Conservation (phyloP, 2,113 vertebrate species). For the Sinocyclocheilus grahami region DNA sequence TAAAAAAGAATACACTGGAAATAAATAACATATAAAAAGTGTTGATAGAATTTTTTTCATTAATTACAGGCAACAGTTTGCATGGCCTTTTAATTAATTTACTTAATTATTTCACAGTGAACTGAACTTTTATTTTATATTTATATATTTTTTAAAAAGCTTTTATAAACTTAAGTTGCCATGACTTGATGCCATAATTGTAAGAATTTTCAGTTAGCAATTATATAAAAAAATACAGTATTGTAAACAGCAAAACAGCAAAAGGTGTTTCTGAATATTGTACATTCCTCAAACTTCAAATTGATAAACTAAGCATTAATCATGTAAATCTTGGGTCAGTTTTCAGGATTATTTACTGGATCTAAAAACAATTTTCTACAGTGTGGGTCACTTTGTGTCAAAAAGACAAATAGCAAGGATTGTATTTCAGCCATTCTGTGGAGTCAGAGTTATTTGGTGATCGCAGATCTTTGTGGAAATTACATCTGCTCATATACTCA, state of each 20-base stretch:
- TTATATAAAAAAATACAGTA: background rate
- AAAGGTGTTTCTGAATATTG: background rate
- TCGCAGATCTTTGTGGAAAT: conserved; percentile 27
- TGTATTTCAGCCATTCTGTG: background rate
- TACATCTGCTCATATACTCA: conserved; percentile 1
- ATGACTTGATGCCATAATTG: background rate
- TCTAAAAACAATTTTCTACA: background rate
- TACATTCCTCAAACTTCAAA: background rate
- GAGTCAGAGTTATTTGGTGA: background rate
- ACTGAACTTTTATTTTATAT: background rate
- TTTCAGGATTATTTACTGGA: background rate
- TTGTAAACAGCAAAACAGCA: background rate
- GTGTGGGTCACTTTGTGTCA: conserved; percentile 11
- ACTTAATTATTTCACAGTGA: background rate
- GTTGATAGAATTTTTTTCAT: no score
- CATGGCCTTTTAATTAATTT: background rate
- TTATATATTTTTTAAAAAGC: background rate
- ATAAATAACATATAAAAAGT: no score
- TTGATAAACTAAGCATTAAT: background rate
- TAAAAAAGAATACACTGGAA: no score
- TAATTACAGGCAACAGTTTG: no score
- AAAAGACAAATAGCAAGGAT: conserved; percentile 10
- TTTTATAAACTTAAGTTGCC: background rate
- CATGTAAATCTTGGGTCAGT: background rate
- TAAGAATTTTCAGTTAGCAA: background rate